Conservation (phyloP, 2,797 vertebrate species). For the Sphenopsis melanotis region DNA sequence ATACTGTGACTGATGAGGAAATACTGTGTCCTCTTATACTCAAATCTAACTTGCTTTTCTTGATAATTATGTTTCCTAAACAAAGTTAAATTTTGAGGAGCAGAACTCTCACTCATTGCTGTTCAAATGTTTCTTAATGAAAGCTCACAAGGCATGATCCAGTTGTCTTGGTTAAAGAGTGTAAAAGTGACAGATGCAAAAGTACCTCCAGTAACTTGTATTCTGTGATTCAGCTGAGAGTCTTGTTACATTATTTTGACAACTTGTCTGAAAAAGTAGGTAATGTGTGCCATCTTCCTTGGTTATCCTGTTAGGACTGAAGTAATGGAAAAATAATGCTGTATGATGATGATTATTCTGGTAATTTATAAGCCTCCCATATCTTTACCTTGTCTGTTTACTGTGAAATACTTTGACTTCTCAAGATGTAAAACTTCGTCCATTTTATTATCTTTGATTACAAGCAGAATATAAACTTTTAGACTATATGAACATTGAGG, state of each 20-base stretch:
- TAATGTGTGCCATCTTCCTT: neutral
- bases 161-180: neutral
- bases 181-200: neutral
- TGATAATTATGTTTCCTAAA: neutral
- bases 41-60: neutral
- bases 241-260: neutral
- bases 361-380: neutral
- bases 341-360: neutral
- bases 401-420: neutral
- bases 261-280: neutral
- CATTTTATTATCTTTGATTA: neutral
- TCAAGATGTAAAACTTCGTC: neutral
- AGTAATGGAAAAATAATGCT: neutral
- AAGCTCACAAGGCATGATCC: neutral
- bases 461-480: neutral
- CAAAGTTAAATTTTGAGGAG: neutral
- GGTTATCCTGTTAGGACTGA: neutral
- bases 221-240: neutral
- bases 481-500: neutral
- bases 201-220: neutral
- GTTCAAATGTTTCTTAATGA: neutral
- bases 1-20: neutral
- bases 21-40: neutral
- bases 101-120: neutral
- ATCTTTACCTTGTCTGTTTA: neutral